These are phyloP conservation scores for Coracopsis vasa DNA, from an alignment of 2,113 vertebrate genomes.

Conservation along the genomic window DNA sequence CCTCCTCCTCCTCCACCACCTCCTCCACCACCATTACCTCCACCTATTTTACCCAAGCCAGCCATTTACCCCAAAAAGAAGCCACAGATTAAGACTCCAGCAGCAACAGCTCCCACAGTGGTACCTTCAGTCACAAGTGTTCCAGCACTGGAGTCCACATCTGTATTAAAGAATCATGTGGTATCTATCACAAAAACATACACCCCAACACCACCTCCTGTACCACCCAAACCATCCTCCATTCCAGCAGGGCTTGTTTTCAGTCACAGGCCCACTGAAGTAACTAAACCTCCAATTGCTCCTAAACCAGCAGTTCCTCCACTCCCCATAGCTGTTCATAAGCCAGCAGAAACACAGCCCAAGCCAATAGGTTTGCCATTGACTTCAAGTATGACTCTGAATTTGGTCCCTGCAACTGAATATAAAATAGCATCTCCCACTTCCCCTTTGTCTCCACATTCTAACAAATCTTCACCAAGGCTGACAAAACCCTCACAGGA, in stretches of 20 bases:
- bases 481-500: constrained; percentile 85
- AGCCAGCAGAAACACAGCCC: constrained; percentile 77
- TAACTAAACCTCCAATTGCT: constrained; percentile 87
- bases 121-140: constrained; percentile 44
- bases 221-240: constrained; percentile 91
- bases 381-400: constrained; percentile 84
- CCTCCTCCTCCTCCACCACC: constrained; percentile 72
- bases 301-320: constrained; percentile 83
- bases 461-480: constrained; percentile 84
- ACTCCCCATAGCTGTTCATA: constrained; percentile 75
- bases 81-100: constrained; percentile 71
- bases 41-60: constrained; percentile 77
- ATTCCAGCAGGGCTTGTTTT: constrained; percentile 92
- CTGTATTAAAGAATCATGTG: constrained; percentile 66
- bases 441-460: constrained; percentile 90
- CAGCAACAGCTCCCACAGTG: constrained; percentile 6
- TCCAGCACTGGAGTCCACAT: constrained; percentile 54
- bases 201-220: constrained; percentile 85
- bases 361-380: constrained; percentile 82
- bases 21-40: constrained; percentile 78
- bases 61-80: constrained; percentile 83
- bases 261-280: constrained; percentile 85
- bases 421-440: constrained; percentile 88
- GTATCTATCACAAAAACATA: constrained; percentile 74
- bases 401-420: constrained; percentile 83